phyloP scores from a whole-genome alignment of 2,888 invertebrate species.

The Coecobrya sp. region DNA sequence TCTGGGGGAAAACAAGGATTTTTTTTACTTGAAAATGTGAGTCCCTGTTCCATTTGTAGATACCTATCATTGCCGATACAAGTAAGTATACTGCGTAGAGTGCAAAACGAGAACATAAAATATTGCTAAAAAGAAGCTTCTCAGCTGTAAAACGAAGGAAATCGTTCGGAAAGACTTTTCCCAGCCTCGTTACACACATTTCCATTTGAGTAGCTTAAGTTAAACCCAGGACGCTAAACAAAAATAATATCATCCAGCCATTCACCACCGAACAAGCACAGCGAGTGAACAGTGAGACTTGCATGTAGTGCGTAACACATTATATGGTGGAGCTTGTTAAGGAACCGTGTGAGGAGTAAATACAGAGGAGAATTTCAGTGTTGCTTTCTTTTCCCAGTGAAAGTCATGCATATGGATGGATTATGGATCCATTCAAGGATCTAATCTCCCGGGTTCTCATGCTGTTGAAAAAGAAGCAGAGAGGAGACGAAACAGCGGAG shows the following conservation, averaged over 20 bases:
- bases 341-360: not conserved
- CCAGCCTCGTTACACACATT: slow-evolving; percentile 74
- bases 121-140: slow-evolving; percentile 44
- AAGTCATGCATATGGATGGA: slow-evolving; percentile 54
- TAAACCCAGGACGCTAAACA: slow-evolving; percentile 31
- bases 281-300: not conserved
- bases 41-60: not conserved
- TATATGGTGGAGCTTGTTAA: not conserved
- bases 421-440: slow-evolving; percentile 40
- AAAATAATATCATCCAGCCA: not conserved
- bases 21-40: not conserved
- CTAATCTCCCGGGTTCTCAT: not conserved
- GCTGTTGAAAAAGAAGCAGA: no score
- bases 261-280: not conserved
- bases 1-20: not conserved
- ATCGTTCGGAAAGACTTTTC: slow-evolving; percentile 69
- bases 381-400: not conserved
- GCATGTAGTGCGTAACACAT: not conserved
- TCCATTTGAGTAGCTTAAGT: slow-evolving; percentile 64
- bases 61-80: not conserved
- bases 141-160: slow-evolving; percentile 69
- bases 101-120: slow-evolving; percentile 37
- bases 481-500: not conserved
- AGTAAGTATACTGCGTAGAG: not conserved
- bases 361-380: not conserved